Base-by-base conservation (phyloP, 2,888 invertebrate genomes). In the Brachypterus glaber region DNA sequence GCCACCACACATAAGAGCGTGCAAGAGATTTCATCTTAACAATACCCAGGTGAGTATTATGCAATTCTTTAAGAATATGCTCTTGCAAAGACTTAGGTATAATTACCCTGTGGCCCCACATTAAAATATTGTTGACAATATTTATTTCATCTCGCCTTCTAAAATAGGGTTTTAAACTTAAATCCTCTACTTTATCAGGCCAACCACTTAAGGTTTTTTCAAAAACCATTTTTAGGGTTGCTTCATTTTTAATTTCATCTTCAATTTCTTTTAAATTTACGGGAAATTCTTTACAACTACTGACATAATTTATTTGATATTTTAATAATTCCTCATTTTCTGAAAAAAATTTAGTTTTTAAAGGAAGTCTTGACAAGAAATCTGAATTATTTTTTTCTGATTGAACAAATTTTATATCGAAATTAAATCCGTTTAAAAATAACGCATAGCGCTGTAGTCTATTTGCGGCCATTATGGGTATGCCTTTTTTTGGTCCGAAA, bases 401-500 rank as follows among this genome's bases (percentile, higher is more conserved):
- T 21, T 21, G 5, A 21, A 21, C 9, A 9, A 7, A 21, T 21
- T 21, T 9, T 7, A 21, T 21, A 7, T 21, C 21, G 21, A 7
- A 7, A 21, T 21, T 21, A 9, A 7, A 21, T 21, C 21, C 21
- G 5, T 5, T 7, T 21, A 21, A 21, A 21, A 16, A 12, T 17
- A 31, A 7, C 16, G 40, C 37, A 3, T 29, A 37, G 12, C 39
- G 21, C 13, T 36, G 32, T 7, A 39, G 12, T 24, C 39, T 33
- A 11, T 32, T 33, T 2, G 36, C 31, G 15, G 42, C 32, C 14
- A 35, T 32, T 13, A 17, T 18, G 2, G 38, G 39, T 4, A 42
- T 17, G n/a, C 36, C 33, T 13, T 38, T 37, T 15, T 44, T 29
- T 26, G 18, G 4, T 11, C 39, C 37, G 37, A 37, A 46, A 31